Base-by-base conservation (phyloP, 2,888 invertebrate species). In the Caenorhabditis sinica region DNA sequence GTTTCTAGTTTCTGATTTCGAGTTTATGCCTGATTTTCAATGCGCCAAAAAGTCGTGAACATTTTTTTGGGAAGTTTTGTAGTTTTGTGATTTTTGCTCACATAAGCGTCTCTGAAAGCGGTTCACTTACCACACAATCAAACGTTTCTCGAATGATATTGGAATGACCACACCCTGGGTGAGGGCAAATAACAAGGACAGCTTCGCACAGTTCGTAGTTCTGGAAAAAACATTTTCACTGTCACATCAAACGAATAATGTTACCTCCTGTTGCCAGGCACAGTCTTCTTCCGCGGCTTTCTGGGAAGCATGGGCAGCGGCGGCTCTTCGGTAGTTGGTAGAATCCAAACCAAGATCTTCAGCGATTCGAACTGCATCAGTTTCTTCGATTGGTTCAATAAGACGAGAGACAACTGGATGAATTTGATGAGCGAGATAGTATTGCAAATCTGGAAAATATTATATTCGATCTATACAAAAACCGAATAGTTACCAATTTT, bases 391-490 rank as follows among this genome's bases (percentile, higher is more conserved):
- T 0, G 98, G 98, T 87, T 97, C 97, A 93, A 97, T 97, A 92
- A 99, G 95, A 88, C 99, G 95, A 36, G 96, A 95, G 84, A 98
- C 96, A 0, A 99, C 97, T 0, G 99, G 99, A 93, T 97, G 97
- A 58, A 99, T 95, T 94, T 99, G 99, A 92, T 97, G 96, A 0
- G 96, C 95, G 88, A 99, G 94, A 94, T 99, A 99, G 93, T 99
- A 99, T 88, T 95, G 95, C 1, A 95, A 95, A 93, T 99, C 99
- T 93, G 82, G 20, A 80, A 86, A 53, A 53, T 15, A 20, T 36
- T 25, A 2, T 28, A 60, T 15, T 15, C 0, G 13, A 23, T 13
- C n/a, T 15, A 20, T 40, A 8, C 1, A 30, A 15, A 23, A 51
- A 6, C 9, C 28, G 15, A 28, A 33, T 33, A 3, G n/a, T 56